Base-by-base conservation (phyloP, 2,888 invertebrate species). In the Aleiodes alternator region DNA sequence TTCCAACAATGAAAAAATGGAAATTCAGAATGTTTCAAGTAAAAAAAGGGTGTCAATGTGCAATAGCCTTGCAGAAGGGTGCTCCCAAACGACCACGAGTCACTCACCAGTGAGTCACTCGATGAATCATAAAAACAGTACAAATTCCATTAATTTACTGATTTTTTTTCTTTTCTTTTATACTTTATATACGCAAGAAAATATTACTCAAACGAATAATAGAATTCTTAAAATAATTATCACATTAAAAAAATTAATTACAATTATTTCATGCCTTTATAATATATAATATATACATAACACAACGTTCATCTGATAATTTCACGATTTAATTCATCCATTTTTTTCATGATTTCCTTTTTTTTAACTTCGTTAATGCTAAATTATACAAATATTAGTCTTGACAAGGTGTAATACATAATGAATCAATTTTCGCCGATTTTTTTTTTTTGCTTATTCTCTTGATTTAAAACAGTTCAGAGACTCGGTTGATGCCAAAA, bases 241-340 rank as follows among this genome's bases (percentile, higher is more conserved):
- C 73, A 78, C 82, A 81, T 81, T 76, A 80, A 81, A 81, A 76
- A 84, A 84, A 82, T 84, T 81, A 78, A 81, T 78, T 84, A 83
- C 80, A 83, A 53, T 81, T 70, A 74, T 80, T 85, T 84, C 84
- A 85, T 85, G 84, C 78, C 73, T 82, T 82, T 81, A 81, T 80
- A 80, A 43, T 82, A 76, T 78, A 80, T 79, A 51, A 74, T 83
- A 83, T 83, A 85, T 84, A 84, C 83, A 84, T 83, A 84, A 84
- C 83, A 83, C 84, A 84, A 84, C 77, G 82, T 79, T 82, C 83
- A 82, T 84, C 83, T 79, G 80, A 79, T 80, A 80, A 77, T 81
- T 83, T 72, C 43, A 79, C 78, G 80, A 77, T 82, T 83, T 84
- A 82, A 82, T 85, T 83, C 83, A 82, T 82, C 73, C 80, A 79